Evolutionary conservation across 2,797 vertebrate genomes (phyloP), one percentile per base, ranked within the genome.

Genomic region (Coregonus suidteri): DNA sequence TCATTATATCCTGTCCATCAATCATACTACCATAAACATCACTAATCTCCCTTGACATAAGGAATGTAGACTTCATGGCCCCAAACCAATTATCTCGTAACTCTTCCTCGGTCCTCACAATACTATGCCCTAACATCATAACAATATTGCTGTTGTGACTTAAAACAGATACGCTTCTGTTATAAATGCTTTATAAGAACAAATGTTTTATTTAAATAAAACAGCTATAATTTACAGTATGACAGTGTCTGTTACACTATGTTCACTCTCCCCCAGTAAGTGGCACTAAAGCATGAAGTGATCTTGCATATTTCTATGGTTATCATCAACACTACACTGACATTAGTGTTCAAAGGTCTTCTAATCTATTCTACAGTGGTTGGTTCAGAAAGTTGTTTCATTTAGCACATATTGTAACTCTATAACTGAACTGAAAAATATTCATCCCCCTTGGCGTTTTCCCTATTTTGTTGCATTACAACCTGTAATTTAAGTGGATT

Each of bases 261-360:
- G 13, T n/a, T n/a, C 5, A 77, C 37, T 35, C 70, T 11, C 30
- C 16, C 54, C 69, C 80, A 80, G 56, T 56, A 84, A 73, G 54
- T 74, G 75, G 72, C 62, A 18, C 62, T 78, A 64, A 18, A 73
- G 34, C 3, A 25, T 56, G 4, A 41, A 34, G 14, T 6, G 18
- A 25, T 35, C 31, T 15, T 68, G 31, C 66, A 31, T 18, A 34
- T 64, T 13, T 25, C n/a, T 64, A 25, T 47, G 9, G 9, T 9
- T 47, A 13, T 47, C 9, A 9, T 47, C 41, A 20, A 9, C 59
- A 25, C 6, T 25, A 62, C 59, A 62, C 59, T 64, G 20, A 64
- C 59, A 34, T 68, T 35, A 3, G 66, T 15, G 15, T 68, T 68
- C 13, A 65, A 31, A 65, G 7, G 13, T 25, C 64, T 30, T 65